These are phyloP conservation scores for Delia radicum DNA, from an alignment of 1,140 invertebrate genomes.

Conservation along the genomic window DNA sequence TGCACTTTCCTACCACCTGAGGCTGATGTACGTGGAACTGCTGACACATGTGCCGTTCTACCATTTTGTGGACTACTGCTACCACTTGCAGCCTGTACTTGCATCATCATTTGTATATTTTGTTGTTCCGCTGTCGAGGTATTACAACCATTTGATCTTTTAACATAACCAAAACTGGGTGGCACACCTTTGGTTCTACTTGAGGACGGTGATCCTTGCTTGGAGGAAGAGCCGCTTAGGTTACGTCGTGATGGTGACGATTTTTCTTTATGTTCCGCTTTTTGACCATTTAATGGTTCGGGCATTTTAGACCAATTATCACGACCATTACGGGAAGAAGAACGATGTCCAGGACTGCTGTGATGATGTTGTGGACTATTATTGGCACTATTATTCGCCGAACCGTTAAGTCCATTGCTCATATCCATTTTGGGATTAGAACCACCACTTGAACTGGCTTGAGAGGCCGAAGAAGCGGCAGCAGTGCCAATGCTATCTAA, in stretches of 20 bases:
- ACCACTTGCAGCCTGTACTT: constrained; percentile 47
- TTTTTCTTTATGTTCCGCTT: constrained; percentile 46
- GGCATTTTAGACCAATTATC: constrained; percentile 55
- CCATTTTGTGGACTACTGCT: constrained; percentile 48
- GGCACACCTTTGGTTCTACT: constrained; percentile 70
- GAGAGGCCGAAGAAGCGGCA: constrained; percentile 44
- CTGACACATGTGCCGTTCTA: constrained; percentile 79
- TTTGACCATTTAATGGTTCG: constrained; percentile 51
- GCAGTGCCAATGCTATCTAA: constrained; percentile 53
- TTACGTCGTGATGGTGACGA: constrained; percentile 50
- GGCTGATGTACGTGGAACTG: constrained; percentile 70
- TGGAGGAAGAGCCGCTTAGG: constrained; percentile 56
- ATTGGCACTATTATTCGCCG: constrained; percentile 14
- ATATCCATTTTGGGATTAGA: constrained; percentile 41
- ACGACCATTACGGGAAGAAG: constrained; percentile 49
- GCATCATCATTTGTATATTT: constrained; percentile 52
- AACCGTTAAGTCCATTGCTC: constrained; percentile 30
- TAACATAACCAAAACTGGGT: constrained; percentile 80
- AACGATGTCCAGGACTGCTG: constrained; percentile 28
- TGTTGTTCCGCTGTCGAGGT: constrained; percentile 60
- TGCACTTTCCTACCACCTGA: constrained; percentile 80
- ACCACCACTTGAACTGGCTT: constrained; percentile 46
- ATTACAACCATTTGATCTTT: constrained; percentile 66
- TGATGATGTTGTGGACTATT: constrained; percentile 45
- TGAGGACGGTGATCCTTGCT: constrained; percentile 55